Percentiles rank a stretch among this genome's conserved stretches.
Conservation (phyloP, 2,888 invertebrate species). For the Eugnorisma glareosa region DNA sequence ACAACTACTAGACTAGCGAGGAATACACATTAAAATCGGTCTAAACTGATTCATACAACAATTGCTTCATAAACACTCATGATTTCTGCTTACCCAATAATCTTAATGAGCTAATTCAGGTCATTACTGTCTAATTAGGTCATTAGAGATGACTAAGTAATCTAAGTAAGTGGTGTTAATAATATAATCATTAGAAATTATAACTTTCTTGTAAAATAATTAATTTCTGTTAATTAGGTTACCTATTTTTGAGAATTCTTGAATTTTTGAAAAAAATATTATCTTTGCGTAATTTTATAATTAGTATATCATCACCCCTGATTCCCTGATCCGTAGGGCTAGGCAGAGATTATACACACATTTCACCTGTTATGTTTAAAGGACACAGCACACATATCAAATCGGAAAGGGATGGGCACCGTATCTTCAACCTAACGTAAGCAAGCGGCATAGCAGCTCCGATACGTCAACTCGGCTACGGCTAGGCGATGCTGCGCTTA, state of each 20-base stretch:
- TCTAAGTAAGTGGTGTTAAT: background rate
- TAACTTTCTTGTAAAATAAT: background rate
- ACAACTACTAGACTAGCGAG: background rate
- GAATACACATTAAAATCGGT: background rate
- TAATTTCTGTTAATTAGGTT: background rate
- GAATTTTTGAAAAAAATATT: background rate
- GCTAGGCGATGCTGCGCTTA: no score
- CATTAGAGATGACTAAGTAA: background rate
- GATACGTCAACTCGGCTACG: no score
- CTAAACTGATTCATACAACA: background rate
- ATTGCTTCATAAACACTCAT: background rate
- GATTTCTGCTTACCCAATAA: slow-evolving; percentile 4
- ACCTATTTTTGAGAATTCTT: background rate
- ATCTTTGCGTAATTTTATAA: background rate
- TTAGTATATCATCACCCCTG: no score
- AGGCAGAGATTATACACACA: no score
- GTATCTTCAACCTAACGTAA: no score
- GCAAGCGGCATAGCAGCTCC: no score
- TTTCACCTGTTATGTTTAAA: no score
- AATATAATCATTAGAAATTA: background rate
- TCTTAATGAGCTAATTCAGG: background rate
- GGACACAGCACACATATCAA: no score
- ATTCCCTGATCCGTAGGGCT: no score
- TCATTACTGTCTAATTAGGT: background rate
- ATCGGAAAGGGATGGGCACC: no score